Percentiles rank a stretch among this genome's conserved stretches.
Evolutionary conservation across 2,888 invertebrate genomes (phyloP).

Genomic region (Cremastinae sp.): DNA sequence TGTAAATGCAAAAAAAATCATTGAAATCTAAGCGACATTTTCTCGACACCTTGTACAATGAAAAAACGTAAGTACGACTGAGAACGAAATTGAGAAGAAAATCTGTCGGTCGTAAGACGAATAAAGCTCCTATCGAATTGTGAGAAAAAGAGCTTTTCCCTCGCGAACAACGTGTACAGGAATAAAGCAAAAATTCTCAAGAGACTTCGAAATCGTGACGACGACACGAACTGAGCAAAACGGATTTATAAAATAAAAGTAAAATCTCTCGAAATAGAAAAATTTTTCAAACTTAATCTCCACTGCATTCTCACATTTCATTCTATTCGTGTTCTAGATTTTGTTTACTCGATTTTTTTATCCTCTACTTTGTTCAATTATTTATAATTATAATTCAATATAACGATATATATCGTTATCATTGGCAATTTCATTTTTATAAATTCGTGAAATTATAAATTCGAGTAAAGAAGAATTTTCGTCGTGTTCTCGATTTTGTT

Average conservation of each 20-base stretch:
- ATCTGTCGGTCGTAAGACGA: slow-evolving; percentile 12
- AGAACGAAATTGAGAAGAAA: slow-evolving; percentile 30
- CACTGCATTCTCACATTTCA: background rate
- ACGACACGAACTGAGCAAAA: slow-evolving; percentile 25
- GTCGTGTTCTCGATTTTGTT: too few species aligned
- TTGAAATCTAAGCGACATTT: too few species aligned
- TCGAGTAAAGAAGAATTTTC: too few species aligned
- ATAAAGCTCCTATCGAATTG: slow-evolving; percentile 17
- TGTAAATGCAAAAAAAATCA: too few species aligned
- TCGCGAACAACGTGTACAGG: slow-evolving; percentile 16
- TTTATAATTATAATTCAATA: too few species aligned
- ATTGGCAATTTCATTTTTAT: too few species aligned
- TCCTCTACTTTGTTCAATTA: too few species aligned
- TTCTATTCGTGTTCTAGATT: too few species aligned
- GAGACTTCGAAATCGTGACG: slow-evolving; percentile 33
- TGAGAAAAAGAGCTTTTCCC: slow-evolving; percentile 21
- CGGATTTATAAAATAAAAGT: slow-evolving; percentile 14
- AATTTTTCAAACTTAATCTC: slow-evolving; percentile 2
- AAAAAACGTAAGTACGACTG: background rate
- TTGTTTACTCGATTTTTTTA: too few species aligned
- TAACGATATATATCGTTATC: too few species aligned
- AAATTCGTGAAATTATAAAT: too few species aligned
- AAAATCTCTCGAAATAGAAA: slow-evolving; percentile 3
- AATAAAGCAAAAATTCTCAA: slow-evolving; percentile 22
- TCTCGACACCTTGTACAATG: too few species aligned